Evolutionary conservation across 2,113 vertebrate species (phyloP).

Genomic region (Etia nguti): DNA sequence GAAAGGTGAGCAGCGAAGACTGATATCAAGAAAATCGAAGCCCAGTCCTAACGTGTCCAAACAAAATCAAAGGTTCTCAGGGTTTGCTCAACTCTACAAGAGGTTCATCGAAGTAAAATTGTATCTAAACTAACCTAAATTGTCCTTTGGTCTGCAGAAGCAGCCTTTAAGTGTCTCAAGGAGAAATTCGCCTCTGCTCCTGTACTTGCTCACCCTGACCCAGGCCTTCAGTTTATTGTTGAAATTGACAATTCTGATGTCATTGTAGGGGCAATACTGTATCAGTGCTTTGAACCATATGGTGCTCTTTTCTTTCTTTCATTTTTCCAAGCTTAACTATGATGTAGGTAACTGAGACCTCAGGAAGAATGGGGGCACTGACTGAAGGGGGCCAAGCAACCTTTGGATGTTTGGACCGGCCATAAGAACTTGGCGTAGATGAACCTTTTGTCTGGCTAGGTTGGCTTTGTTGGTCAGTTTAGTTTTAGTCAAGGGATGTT

Average conservation of each 20-base stretch:
- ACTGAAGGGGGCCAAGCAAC: background rate
- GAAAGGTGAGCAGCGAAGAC: background rate
- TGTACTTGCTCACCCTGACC: background rate
- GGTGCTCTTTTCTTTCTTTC: background rate
- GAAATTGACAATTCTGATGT: background rate
- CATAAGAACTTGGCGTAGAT: background rate
- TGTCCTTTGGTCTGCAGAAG: background rate
- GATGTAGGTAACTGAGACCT: background rate
- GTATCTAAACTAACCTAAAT: background rate
- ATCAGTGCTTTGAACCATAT: background rate
- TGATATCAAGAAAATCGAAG: background rate
- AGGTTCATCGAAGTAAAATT: background rate
- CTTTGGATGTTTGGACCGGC: background rate
- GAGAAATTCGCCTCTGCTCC: background rate
- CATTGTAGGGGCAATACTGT: background rate
- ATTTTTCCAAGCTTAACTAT: background rate
- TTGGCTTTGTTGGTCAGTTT: background rate
- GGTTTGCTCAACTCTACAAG: background rate
- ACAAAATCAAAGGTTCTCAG: background rate
- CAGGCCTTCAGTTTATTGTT: background rate
- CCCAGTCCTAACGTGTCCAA: accelerated
- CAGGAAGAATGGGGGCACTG: accelerated
- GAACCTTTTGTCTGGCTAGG: accelerated
- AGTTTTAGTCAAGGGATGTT: background rate
- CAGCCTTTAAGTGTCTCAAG: background rate